Evolutionary conservation across 2,113 vertebrate species (phyloP).

Genomic region (Platichthys flesus): DNA sequence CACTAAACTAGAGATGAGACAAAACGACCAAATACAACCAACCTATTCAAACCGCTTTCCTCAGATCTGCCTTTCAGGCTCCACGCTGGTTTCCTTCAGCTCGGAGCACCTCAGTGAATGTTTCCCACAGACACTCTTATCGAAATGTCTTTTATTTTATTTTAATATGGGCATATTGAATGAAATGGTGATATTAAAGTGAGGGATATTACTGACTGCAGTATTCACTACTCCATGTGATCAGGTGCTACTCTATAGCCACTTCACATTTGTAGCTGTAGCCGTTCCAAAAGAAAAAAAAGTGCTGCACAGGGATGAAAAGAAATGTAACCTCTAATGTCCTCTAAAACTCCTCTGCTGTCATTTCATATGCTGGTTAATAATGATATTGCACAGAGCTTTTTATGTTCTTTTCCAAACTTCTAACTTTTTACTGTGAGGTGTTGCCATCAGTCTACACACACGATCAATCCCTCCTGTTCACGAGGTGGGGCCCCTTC

Average conservation of each 20-base stretch:
- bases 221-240: slow-evolving; percentile 22
- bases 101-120: slow-evolving; percentile 65
- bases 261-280: background rate
- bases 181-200: slow-evolving; percentile 31
- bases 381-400: background rate
- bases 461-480: no score
- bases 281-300: background rate
- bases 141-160: slow-evolving; percentile 47
- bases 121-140: slow-evolving; percentile 46
- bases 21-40: slow-evolving; percentile 48
- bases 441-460: background rate
- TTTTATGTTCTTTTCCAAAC: background rate
- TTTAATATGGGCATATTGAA: slow-evolving; percentile 42
- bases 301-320: background rate
- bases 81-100: slow-evolving; percentile 27
- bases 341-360: background rate
- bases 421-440: background rate
- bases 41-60: slow-evolving; percentile 26
- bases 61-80: slow-evolving; percentile 65
- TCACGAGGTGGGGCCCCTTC: no score
- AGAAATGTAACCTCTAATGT: background rate
- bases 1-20: slow-evolving; percentile 55
- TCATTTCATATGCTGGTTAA: background rate
- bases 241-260: slow-evolving; percentile 34
- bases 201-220: slow-evolving; percentile 16